Evolutionary conservation across 37 sponge, comb jelly and placozoan species (phyloP).

Genomic region (Geodia barretti): DNA sequence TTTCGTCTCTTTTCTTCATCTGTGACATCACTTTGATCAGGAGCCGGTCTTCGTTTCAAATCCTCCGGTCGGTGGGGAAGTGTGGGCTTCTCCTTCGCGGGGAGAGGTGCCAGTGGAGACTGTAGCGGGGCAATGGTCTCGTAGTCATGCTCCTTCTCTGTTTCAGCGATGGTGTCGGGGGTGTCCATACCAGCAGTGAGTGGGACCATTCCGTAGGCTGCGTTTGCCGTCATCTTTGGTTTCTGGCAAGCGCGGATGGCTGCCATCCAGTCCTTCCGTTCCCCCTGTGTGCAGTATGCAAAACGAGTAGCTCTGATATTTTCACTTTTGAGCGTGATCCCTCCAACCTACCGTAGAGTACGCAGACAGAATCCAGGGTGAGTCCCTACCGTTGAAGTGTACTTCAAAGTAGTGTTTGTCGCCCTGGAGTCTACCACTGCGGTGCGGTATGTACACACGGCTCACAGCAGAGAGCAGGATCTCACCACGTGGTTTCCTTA

Average conservation of each 20-base stretch:
- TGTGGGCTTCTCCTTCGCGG: too few species aligned
- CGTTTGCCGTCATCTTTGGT: neutral
- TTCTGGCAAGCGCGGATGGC: neutral
- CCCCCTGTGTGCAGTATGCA: too few species aligned
- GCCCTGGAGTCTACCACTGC: neutral
- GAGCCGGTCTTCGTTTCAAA: neutral
- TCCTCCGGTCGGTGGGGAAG: neutral
- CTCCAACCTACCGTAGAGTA: neutral
- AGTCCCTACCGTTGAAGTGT: slow-evolving; percentile 8
- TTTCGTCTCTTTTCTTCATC: neutral
- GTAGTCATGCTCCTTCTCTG: neutral
- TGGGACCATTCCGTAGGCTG: neutral
- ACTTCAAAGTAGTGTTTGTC: slow-evolving; percentile 10
- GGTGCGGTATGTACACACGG: neutral
- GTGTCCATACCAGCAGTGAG: neutral
- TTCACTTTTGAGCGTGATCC: too few species aligned
- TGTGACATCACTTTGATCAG: neutral
- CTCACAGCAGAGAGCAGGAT: neutral
- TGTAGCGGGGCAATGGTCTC: neutral
- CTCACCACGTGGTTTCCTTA: neutral
- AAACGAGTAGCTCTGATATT: too few species aligned
- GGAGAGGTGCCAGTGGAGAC: neutral
- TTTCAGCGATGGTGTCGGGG: neutral
- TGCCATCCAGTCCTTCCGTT: neutral
- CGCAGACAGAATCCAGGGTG: slow-evolving; percentile 26